Evolutionary conservation across 2,797 vertebrate species (phyloP).

Genomic region (Amblyopsis hoosieri): DNA sequence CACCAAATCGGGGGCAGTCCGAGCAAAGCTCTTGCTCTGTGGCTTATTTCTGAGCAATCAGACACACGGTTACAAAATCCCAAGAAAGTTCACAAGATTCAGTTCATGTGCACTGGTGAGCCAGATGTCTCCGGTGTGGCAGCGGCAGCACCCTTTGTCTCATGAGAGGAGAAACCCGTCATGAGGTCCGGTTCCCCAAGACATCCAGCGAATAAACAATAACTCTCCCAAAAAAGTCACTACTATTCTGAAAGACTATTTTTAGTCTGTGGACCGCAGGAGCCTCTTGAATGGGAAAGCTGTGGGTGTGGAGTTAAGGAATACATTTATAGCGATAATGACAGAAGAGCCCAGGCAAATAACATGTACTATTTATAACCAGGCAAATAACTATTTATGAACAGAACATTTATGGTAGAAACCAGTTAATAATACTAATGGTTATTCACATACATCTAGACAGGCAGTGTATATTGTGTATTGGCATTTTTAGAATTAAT

Average conservation of each 20-base stretch:
- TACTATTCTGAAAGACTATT: constrained; percentile 89
- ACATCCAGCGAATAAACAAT: constrained; percentile 90
- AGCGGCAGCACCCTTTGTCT: constrained; percentile 49
- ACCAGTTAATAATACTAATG: not conserved
- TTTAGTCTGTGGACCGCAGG: constrained; percentile 82
- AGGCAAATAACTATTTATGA: not conserved
- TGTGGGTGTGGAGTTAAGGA: constrained; percentile 84
- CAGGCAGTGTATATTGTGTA: too few species aligned
- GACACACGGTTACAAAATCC: constrained; percentile 12
- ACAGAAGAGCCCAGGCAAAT: constrained; percentile 51
- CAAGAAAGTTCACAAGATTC: constrained; percentile 57
- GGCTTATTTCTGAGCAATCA: too few species aligned
- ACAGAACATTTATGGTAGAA: constrained; percentile 16
- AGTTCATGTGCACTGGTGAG: too few species aligned
- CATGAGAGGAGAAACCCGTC: constrained; percentile 48
- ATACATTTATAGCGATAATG: constrained; percentile 22
- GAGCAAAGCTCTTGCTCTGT: too few species aligned
- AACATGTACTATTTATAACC: constrained; percentile 39
- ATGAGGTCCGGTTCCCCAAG: constrained; percentile 81
- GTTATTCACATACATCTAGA: too few species aligned
- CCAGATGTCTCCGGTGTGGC: constrained; percentile 44
- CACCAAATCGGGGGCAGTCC: not conserved
- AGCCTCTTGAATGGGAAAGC: constrained; percentile 84
- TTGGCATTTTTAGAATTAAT: too few species aligned
- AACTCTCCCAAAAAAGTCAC: constrained; percentile 94